Evolutionary conservation across 2,888 invertebrate species (phyloP).

Genomic region (Rhopalosiphum nymphaeae): DNA sequence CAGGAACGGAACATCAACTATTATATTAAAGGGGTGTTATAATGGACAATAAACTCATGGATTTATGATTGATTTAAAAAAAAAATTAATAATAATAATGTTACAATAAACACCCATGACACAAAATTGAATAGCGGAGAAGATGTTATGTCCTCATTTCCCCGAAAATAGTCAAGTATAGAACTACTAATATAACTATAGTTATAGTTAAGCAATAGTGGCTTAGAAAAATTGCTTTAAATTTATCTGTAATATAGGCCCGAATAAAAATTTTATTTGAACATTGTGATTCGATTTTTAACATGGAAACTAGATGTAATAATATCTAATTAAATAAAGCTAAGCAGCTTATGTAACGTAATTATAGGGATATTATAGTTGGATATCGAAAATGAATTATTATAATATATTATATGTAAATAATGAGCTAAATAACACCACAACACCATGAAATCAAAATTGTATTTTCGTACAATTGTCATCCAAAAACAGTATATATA

Average conservation of each 20-base stretch:
- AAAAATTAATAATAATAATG: not conserved
- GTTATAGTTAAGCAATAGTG: not conserved
- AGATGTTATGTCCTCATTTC: not conserved
- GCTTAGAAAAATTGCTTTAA: not conserved
- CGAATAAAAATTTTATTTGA: not conserved
- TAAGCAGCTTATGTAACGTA: not conserved
- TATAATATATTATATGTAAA: slow-evolving; percentile 17
- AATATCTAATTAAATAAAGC: not conserved
- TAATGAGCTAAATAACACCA: not conserved
- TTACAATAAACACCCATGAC: not conserved
- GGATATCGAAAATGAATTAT: not conserved
- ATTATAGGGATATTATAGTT: not conserved
- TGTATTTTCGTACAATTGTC: not conserved
- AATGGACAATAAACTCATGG: not conserved
- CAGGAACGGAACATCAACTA: not conserved
- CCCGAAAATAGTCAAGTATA: not conserved
- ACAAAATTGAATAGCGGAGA: not conserved
- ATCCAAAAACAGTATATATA: not conserved
- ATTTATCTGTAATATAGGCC: not conserved
- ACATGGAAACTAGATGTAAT: not conserved
- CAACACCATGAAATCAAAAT: not conserved
- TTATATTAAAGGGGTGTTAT: not conserved
- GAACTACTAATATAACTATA: not conserved
- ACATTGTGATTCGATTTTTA: not conserved
- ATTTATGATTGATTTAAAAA: not conserved